These are phyloP conservation scores for Pseudomyrmex dendroicus DNA, from an alignment of 1,140 invertebrate species.

Conservation along the genomic window DNA sequence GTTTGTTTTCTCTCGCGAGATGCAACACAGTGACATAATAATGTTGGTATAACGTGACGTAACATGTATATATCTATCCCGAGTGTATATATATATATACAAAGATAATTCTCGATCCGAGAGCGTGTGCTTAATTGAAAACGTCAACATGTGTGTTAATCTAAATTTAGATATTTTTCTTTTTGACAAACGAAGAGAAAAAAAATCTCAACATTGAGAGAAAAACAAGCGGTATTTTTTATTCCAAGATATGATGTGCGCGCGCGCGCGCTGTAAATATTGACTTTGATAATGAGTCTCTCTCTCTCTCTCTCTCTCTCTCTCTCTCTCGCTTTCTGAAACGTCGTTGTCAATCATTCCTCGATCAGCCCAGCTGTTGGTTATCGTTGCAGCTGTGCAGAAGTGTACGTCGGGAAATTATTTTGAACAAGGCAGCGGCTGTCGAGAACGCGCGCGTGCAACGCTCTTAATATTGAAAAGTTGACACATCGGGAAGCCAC, in stretches of 20 bases:
- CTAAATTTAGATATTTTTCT: no score
- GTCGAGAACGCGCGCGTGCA: constrained; percentile 15
- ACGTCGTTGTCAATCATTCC: not conserved
- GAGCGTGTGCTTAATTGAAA: no score
- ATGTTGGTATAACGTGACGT: no score
- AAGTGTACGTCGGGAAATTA: constrained; percentile 1
- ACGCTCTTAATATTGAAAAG: constrained; percentile 72
- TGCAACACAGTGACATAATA: no score
- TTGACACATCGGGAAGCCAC: constrained; percentile 75
- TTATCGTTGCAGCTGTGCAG: constrained; percentile 15
- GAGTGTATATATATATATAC: no score
- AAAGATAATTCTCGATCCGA: no score
- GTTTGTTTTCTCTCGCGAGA: no score
- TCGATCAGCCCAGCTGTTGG: constrained; percentile 8
- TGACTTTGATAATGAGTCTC: not conserved
- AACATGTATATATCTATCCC: no score
- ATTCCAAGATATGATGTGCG: not conserved
- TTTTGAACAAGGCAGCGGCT: constrained; percentile 46
- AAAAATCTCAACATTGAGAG: not conserved
- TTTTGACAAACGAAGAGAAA: not conserved
- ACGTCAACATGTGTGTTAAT: no score
- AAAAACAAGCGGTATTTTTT: not conserved
- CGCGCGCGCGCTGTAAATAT: not conserved
- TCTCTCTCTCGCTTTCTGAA: not conserved
- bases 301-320: not conserved